Conservation (phyloP, 2,797 vertebrate species). For the Epinephelus coioides region DNA sequence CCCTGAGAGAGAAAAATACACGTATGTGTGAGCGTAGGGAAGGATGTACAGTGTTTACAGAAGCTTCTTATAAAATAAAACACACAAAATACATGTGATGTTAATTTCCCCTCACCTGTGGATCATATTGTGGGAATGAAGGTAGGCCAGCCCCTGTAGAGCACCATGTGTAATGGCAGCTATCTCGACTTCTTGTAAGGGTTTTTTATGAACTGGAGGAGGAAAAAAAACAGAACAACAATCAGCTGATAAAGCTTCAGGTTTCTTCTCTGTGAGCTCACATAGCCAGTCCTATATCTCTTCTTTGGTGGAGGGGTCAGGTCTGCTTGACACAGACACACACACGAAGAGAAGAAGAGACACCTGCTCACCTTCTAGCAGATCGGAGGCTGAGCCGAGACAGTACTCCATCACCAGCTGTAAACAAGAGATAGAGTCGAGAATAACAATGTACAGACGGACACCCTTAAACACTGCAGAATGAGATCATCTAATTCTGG, state of each 20-base stretch:
- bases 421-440: constrained; percentile 12
- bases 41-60: neutral
- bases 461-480: too few relatives aligned
- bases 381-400: constrained; percentile 97
- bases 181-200: constrained; percentile 98
- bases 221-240: constrained; percentile 16
- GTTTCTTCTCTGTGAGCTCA: neutral
- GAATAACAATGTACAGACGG: neutral
- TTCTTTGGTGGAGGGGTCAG: neutral
- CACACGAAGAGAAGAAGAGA: neutral
- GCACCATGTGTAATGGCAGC: constrained; percentile 99
- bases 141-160: constrained; percentile 97
- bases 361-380: constrained; percentile 92
- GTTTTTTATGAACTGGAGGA: constrained; percentile 97
- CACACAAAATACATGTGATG: neutral
- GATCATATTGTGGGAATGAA: constrained; percentile 99
- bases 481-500: neutral
- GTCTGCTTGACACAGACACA: neutral
- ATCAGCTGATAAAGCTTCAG: neutral
- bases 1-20: constrained; percentile 81
- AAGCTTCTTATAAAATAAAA: neutral
- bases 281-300: too few relatives aligned
- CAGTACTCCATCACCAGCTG: constrained; percentile 99
- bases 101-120: constrained; percentile 88
- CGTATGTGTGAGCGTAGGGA: neutral